phyloP scores from a whole-genome alignment of 2,113 vertebrate genomes.

The Trematocara zebra region DNA sequence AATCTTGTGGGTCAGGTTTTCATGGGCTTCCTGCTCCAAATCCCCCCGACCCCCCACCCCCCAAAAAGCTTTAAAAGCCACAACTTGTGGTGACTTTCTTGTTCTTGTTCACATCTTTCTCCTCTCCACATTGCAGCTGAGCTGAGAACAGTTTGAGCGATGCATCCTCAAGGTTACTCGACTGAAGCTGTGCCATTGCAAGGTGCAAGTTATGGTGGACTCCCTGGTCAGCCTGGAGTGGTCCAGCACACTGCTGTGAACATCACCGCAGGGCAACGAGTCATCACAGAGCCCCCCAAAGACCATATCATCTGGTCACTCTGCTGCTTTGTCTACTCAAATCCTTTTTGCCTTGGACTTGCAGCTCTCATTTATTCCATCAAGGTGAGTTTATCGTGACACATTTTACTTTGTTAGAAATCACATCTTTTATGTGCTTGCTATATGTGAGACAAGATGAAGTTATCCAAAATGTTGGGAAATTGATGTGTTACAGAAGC shows the following conservation, averaged over 20 bases:
- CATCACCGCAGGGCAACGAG: fast-evolving
- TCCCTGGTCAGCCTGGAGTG: background rate
- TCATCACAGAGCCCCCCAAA: background rate
- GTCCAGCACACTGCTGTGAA: background rate
- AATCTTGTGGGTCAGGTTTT: background rate
- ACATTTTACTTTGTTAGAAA: background rate
- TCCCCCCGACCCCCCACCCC: no score
- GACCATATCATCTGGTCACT: conserved; percentile 60
- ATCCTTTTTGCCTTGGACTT: conserved; percentile 45
- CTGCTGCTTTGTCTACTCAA: background rate
- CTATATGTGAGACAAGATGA: background rate
- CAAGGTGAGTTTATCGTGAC: conserved; percentile 34
- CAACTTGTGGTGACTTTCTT: background rate
- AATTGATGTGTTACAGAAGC: background rate
- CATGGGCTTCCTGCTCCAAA: background rate
- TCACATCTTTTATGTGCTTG: background rate
- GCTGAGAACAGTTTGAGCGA: background rate
- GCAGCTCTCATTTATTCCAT: conserved; percentile 43
- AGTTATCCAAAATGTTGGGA: background rate
- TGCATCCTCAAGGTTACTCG: background rate
- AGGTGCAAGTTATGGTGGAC: fast-evolving
- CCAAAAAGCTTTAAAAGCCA: background rate
- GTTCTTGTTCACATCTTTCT: background rate
- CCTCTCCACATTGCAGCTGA: background rate
- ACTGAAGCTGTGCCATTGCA: background rate